phyloP scores from a whole-genome alignment of 2,113 vertebrate species.

The Dermatemys mawii region DNA sequence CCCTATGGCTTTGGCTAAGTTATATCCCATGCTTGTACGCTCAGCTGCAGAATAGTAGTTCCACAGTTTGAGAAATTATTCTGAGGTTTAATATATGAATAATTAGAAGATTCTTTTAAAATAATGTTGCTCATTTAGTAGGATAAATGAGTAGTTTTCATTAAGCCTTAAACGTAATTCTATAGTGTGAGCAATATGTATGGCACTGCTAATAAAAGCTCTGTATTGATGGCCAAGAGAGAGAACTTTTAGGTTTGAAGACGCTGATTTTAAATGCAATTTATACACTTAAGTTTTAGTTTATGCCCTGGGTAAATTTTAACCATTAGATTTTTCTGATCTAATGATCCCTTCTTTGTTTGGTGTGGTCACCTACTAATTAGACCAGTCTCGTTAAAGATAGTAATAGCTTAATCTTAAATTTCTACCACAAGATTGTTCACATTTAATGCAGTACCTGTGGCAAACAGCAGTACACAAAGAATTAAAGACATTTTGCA shows the following conservation, averaged over 20 bases:
- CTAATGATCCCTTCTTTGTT: not conserved
- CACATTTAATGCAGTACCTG: slow-evolving; percentile 15
- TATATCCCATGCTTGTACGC: not conserved
- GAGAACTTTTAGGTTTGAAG: not conserved
- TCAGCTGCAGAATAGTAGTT: not conserved
- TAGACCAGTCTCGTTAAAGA: slow-evolving; percentile 40
- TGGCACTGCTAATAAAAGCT: slow-evolving; percentile 18
- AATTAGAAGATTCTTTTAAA: slow-evolving; percentile 46
- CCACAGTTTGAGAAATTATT: not conserved
- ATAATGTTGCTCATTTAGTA: slow-evolving; percentile 14
- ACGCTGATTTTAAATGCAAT: not conserved
- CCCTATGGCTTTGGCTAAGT: slow-evolving; percentile 13
- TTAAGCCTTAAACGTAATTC: slow-evolving; percentile 11
- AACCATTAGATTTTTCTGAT: slow-evolving; percentile 18
- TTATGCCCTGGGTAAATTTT: not conserved
- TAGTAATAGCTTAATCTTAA: slow-evolving; percentile 4
- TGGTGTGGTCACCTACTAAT: not conserved
- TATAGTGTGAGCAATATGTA: slow-evolving; percentile 8
- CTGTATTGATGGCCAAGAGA: slow-evolving; percentile 28
- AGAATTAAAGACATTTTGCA: not conserved
- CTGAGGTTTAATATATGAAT: slow-evolving; percentile 14
- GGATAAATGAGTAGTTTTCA: slow-evolving; percentile 5
- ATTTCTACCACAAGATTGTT: not conserved
- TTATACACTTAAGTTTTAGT: not conserved
- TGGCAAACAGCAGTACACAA: not conserved